phyloP scores from a whole-genome alignment of 2,888 invertebrate species.

The Microctonus aethiopoides region DNA sequence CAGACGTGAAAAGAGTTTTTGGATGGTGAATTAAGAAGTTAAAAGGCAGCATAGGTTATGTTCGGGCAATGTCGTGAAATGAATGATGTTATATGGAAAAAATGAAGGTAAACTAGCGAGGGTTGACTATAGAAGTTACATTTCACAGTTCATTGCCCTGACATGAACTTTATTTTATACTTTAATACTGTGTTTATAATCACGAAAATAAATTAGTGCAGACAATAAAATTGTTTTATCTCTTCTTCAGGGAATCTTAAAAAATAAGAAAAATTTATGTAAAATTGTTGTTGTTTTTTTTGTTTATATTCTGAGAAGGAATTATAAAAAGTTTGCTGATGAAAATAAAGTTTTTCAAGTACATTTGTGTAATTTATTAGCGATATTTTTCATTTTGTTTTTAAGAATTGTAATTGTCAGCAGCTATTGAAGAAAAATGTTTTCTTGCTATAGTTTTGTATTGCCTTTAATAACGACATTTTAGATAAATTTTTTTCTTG shows the following conservation, averaged over 20 bases:
- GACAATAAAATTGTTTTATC: no score
- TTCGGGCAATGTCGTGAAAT: not conserved
- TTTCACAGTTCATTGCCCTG: slow-evolving; percentile 16
- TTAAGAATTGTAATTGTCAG: not conserved
- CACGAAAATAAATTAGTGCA: no score
- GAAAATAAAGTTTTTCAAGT: no score
- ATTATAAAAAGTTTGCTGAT: no score
- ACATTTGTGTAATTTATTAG: no score
- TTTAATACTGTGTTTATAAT: no score
- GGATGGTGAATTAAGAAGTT: not conserved
- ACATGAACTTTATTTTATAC: not conserved
- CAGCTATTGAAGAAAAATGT: not conserved
- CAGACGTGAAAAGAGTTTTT: slow-evolving; percentile 21
- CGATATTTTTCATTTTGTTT: no score
- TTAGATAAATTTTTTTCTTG: slow-evolving; percentile 19
- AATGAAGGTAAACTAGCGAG: not conserved
- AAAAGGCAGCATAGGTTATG: not conserved
- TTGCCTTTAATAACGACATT: slow-evolving; percentile 7
- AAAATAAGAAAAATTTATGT: no score
- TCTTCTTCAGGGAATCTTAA: no score
- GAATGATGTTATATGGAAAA: slow-evolving; percentile 2
- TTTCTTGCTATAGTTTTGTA: not conserved
- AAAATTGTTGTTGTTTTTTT: no score
- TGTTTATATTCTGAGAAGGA: no score
- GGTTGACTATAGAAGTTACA: not conserved